Evolutionary conservation across 2,113 vertebrate genomes (phyloP).

Genomic region (Columba livia): DNA sequence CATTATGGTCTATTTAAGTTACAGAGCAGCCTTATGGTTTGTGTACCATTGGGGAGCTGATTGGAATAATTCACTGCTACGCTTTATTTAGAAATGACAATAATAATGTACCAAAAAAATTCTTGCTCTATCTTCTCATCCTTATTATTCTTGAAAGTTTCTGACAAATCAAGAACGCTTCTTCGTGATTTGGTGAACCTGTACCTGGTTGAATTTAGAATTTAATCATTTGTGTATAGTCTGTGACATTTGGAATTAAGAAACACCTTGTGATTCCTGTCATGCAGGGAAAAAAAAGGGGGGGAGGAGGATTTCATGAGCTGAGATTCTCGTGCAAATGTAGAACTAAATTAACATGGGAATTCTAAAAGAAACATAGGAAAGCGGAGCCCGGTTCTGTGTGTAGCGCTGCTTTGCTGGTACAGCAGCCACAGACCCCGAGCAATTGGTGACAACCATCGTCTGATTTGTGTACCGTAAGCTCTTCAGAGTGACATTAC

Average conservation of each 20-base stretch:
- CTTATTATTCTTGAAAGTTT: not conserved
- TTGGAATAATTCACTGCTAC: conserved; percentile 57
- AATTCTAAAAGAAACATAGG: not conserved
- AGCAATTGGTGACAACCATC: not conserved
- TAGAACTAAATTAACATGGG: not conserved
- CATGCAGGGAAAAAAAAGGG: not conserved
- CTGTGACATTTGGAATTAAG: not conserved
- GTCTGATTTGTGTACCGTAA: not conserved
- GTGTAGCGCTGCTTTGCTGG: not conserved
- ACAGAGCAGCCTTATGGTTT: conserved; percentile 60
- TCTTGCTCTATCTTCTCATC: not conserved
- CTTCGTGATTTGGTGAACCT: not conserved
- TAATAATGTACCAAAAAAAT: not conserved
- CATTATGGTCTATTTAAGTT: conserved; percentile 59
- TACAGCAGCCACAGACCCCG: not conserved
- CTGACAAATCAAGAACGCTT: not conserved
- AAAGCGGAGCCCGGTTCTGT: not conserved
- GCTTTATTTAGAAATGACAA: conserved; percentile 40
- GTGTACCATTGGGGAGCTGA: conserved; percentile 39
- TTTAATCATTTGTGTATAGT: not conserved
- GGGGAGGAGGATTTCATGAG: not conserved
- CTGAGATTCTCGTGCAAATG: not conserved
- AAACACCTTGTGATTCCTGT: not conserved
- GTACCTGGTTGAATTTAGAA: not conserved
- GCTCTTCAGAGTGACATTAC: not conserved